Evolutionary conservation across 2,888 invertebrate genomes (phyloP), one percentile per base, ranked within the genome.

Genomic region (Herminia tarsipennalis): DNA sequence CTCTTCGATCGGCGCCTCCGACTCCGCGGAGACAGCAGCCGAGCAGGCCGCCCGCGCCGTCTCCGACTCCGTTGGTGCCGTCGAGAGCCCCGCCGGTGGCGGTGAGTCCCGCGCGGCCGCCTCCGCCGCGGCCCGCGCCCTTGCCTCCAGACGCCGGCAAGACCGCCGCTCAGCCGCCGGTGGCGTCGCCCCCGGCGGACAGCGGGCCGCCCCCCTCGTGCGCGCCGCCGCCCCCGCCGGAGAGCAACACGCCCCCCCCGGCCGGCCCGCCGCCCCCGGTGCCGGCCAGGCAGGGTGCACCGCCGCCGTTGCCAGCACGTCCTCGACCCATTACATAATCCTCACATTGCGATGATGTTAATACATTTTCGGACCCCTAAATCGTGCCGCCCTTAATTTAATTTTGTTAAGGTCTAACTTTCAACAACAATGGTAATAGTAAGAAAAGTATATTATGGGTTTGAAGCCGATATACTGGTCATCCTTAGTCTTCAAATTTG

Each of bases 241-340:
- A 81, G 6, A 72, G 72, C 29, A 73, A 66, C 42, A 70, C 93
- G 6, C 88, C 82, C 5, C 83, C 81, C n/a, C 78, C 88, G 10
- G 39, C 66, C 0, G 86, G 83, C 45, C 87, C 82, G 37, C 91
- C 83, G 52, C 91, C 76, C 12, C 93, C 73, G 8, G 92, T 93
- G 17, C 94, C 94, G 1, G 93, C 93, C 0, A 83, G 94, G 45
- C 92, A 92, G 40, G 89, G 92, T 3, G 92, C 92, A 9, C 95
- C 95, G 3, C 95, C 95, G 12, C 95, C 95, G 0, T 81, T 95
- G 56, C 95, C 95, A 2, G 94, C 94, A 24, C 92, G 94, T 40
- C 93, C 93, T 18, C 80, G 86, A 58, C 89, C 87, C 32, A 55
- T 65, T 17, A 68, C 66, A 38, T 72, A 66, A 73, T 44, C 28